Conservation (phyloP, 1,140 invertebrate species). For the Drosophila insularis region DNA sequence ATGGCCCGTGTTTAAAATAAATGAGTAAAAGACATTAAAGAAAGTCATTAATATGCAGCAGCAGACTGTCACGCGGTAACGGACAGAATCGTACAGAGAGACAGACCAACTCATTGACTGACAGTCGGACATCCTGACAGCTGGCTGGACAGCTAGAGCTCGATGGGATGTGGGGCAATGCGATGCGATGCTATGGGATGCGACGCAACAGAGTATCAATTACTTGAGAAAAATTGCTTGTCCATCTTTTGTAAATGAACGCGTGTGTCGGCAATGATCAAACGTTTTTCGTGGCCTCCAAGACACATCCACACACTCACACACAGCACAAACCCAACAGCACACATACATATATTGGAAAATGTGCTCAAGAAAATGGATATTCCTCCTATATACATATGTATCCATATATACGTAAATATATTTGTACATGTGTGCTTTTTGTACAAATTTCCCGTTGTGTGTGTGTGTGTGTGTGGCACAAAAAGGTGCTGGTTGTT, state of each 20-base stretch:
- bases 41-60: conserved; percentile 80
- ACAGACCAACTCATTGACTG: conserved; percentile 9
- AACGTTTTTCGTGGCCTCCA: conserved; percentile 45
- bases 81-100: conserved; percentile 22
- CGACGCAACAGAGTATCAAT: conserved; percentile 72
- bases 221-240: conserved; percentile 79
- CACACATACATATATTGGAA: conserved; percentile 37
- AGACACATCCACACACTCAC: conserved; percentile 8
- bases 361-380: conserved; percentile 25
- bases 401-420: conserved; percentile 13
- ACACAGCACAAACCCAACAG: not conserved
- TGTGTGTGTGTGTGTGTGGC: conserved; percentile 20
- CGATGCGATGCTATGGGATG: conserved; percentile 30
- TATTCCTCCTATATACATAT: not conserved
- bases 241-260: conserved; percentile 51
- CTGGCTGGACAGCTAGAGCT: conserved; percentile 63
- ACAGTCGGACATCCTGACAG: conserved; percentile 35
- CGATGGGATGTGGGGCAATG: conserved; percentile 5
- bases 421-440: conserved; percentile 31
- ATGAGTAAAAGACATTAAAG: conserved; percentile 80
- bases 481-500: not conserved
- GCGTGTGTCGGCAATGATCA: conserved; percentile 65
- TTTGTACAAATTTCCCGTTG: conserved; percentile 20
- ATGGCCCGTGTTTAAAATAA: conserved; percentile 75
- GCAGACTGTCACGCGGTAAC: conserved; percentile 77